Conservation (phyloP, 2,797 vertebrate genomes). For the Chloroceryle inda region DNA sequence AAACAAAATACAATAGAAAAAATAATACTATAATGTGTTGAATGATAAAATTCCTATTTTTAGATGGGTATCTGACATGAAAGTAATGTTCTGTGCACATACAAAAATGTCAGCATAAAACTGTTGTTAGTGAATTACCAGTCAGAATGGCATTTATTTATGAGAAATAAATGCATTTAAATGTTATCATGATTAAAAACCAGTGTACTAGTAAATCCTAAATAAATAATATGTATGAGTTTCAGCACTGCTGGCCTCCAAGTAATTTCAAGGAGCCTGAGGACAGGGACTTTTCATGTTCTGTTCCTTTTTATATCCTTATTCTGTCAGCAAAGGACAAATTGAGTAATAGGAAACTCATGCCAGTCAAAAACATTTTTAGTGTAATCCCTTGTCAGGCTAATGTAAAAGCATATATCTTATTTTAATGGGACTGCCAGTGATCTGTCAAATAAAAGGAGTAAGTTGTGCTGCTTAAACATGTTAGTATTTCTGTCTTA, state of each 20-base stretch:
- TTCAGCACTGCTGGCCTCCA: background rate
- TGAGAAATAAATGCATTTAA: conserved; percentile 18
- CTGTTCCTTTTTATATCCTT: conserved; percentile 39
- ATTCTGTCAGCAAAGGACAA: conserved; percentile 73
- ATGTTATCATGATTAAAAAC: background rate
- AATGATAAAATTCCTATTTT: background rate
- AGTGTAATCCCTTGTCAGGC: conserved; percentile 69
- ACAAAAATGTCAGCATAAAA: background rate
- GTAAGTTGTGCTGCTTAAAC: conserved; percentile 10
- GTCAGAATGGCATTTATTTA: background rate
- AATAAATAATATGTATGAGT: background rate
- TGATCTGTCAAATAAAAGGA: conserved; percentile 55
- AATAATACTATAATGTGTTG: background rate
- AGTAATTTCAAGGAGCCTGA: background rate
- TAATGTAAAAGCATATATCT: conserved; percentile 67
- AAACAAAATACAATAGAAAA: background rate
- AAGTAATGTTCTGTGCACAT: background rate
- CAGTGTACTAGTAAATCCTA: background rate
- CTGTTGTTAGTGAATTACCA: background rate
- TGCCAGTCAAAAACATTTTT: conserved; percentile 75
- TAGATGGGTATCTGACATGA: background rate
- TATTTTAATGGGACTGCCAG: conserved; percentile 71
- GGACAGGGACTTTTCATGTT: conserved; percentile 30
- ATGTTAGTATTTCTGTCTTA: conserved; percentile 12
- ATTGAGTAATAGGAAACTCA: conserved; percentile 69